Conservation (phyloP, 2,888 invertebrate species). For the Drosophila fulvimacula region DNA sequence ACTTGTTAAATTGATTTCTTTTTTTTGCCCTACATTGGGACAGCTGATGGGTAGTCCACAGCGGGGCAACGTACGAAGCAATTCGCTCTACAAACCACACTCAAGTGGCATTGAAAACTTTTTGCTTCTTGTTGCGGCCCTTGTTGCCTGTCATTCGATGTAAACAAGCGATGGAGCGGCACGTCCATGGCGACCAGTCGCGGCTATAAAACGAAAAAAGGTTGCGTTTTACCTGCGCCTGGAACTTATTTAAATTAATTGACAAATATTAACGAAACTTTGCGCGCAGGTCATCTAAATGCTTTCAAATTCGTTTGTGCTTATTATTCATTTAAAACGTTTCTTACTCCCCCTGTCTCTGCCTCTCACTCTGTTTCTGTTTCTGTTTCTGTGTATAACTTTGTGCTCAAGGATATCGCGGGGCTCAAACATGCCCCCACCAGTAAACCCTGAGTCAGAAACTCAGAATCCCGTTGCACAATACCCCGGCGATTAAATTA, state of each 20-base stretch:
- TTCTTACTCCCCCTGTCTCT: conserved; percentile 3
- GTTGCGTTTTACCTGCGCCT: conserved; percentile 11
- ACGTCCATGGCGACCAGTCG: conserved; percentile 44
- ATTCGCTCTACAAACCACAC: conserved; percentile 47
- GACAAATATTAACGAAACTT: conserved; percentile 50
- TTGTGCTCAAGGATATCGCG: conserved; percentile 26
- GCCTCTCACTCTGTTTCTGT: conserved; percentile 2
- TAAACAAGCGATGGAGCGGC: conserved; percentile 43
- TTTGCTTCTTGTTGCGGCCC: conserved; percentile 43
- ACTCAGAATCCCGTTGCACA: conserved; percentile 27
- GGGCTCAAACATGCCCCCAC: background rate
- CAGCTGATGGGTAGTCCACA: conserved; percentile 14
- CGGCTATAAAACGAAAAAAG: conserved; percentile 3
- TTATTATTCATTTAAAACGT: conserved; percentile 60
- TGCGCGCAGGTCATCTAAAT: conserved; percentile 34
- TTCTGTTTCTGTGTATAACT: conserved; percentile 42
- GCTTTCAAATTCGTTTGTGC: conserved; percentile 31
- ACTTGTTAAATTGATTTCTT: conserved; percentile 1
- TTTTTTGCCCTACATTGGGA: conserved; percentile 31
- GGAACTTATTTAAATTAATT: conserved; percentile 66
- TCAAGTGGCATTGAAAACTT: conserved; percentile 63
- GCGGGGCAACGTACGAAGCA: conserved; percentile 31
- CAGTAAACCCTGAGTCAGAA: background rate
- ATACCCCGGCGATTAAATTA: conserved; percentile 65
- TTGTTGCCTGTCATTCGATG: conserved; percentile 32